These are phyloP conservation scores for Rostratula benghalensis DNA, from an alignment of 2,113 vertebrate species.

Conservation along the genomic window DNA sequence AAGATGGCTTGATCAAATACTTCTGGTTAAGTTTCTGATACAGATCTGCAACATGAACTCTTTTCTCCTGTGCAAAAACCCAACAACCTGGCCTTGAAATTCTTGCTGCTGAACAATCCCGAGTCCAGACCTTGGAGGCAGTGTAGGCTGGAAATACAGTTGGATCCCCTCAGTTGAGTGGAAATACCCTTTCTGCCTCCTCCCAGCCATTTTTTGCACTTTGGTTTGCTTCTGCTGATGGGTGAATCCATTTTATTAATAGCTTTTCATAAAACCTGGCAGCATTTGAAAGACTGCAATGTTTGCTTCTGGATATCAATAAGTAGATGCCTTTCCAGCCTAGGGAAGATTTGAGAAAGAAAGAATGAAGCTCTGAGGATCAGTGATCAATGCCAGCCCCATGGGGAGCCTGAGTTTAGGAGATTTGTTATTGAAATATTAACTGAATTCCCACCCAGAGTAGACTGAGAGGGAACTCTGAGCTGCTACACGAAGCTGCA, in stretches of 20 bases:
- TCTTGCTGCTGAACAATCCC: neutral
- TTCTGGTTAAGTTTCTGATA: neutral
- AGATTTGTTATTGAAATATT: slow-evolving; percentile 42
- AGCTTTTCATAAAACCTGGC: slow-evolving; percentile 31
- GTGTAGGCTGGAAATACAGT: neutral
- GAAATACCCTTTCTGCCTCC: neutral
- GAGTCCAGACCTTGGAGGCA: neutral
- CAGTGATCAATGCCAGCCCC: slow-evolving; percentile 36
- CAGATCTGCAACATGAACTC: neutral
- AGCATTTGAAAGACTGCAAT: slow-evolving; percentile 32
- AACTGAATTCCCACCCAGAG: neutral
- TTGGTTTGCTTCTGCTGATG: neutral
- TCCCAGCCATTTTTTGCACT: neutral
- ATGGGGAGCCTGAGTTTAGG: neutral
- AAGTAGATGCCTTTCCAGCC: neutral
- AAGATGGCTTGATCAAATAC: neutral
- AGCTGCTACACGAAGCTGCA: neutral
- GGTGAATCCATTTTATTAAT: slow-evolving; percentile 48
- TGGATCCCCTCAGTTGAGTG: neutral
- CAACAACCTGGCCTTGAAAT: neutral
- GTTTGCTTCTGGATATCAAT: slow-evolving; percentile 60
- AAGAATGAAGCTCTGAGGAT: slow-evolving; percentile 40
- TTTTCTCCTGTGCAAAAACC: neutral
- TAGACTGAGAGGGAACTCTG: neutral
- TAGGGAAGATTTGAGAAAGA: slow-evolving; percentile 18